phyloP scores from a whole-genome alignment of 2,888 invertebrate genomes.

The Minunthozetes semirufus region DNA sequence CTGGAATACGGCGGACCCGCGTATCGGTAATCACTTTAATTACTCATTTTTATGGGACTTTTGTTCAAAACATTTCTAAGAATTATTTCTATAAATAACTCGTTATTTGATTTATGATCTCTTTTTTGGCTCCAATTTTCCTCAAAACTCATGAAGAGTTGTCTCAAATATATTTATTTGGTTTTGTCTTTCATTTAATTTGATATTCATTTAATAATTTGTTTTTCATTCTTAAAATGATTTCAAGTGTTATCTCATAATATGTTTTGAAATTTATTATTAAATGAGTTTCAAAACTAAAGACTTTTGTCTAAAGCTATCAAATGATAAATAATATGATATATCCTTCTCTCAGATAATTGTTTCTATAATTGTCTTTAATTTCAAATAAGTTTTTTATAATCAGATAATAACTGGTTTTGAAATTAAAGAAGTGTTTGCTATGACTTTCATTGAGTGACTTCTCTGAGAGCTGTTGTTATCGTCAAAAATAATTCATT shows the following conservation, averaged over 20 bases:
- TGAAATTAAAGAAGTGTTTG: background rate
- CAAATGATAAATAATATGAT: no score
- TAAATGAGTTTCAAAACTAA: no score
- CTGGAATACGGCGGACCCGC: slow-evolving; percentile 62
- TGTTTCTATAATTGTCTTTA: background rate
- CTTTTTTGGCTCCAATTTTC: slow-evolving; percentile 5
- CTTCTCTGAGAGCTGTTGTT: background rate
- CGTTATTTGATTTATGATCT: background rate
- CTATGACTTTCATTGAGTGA: background rate
- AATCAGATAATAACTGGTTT: background rate
- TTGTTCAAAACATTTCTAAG: background rate
- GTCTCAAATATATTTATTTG: background rate
- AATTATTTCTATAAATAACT: background rate
- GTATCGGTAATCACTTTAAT: slow-evolving; percentile 48
- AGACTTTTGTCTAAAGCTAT: no score
- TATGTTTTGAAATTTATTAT: no score
- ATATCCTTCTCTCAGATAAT: background rate
- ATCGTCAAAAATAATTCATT: background rate
- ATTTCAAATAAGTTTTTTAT: background rate
- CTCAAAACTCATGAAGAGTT: background rate
- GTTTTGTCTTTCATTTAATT: background rate
- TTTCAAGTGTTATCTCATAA: no score
- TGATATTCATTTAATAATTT: background rate
- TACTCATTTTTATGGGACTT: background rate
- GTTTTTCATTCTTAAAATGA: no score